Conservation (phyloP, 2,797 vertebrate genomes). For the Nannoperca australis region DNA sequence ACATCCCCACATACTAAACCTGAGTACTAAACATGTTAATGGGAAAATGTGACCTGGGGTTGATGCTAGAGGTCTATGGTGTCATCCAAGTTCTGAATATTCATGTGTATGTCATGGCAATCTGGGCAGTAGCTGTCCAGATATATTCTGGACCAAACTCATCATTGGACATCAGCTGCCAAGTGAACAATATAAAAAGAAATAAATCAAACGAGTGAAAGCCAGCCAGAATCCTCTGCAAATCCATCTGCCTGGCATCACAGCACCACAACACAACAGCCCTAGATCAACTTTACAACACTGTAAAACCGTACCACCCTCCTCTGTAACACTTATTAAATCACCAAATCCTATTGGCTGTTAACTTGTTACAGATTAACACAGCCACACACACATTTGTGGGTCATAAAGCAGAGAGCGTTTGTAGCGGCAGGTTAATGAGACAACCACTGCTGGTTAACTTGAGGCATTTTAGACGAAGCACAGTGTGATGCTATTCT, state of each 20-base stretch:
- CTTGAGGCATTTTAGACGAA: slow-evolving; percentile 1
- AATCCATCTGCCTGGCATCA: slow-evolving; percentile 1
- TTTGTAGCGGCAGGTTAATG: slow-evolving; percentile 34
- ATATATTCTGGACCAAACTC: background rate
- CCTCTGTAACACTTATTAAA: slow-evolving; percentile 19
- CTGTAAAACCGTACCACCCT: slow-evolving; percentile 16
- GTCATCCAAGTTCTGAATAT: background rate
- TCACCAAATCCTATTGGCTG: slow-evolving; percentile 21
- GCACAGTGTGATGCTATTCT: slow-evolving; percentile 5
- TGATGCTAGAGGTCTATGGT: too few species aligned
- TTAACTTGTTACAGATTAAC: slow-evolving; percentile 20
- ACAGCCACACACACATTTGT: slow-evolving; percentile 1
- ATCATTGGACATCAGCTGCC: background rate
- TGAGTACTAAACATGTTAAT: too few species aligned
- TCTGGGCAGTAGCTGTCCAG: background rate
- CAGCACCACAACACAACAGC: background rate
- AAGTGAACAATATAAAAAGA: background rate
- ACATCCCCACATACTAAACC: background rate
- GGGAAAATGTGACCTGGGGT: too few species aligned
- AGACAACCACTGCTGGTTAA: slow-evolving; percentile 24
- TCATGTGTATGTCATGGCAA: background rate
- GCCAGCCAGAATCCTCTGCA: background rate
- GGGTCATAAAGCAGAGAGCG: slow-evolving; percentile 9
- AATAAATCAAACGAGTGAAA: background rate
- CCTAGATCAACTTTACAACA: slow-evolving; percentile 24